Evolutionary conservation across 2,888 invertebrate genomes (phyloP).

Genomic region (Atrina japonica): DNA sequence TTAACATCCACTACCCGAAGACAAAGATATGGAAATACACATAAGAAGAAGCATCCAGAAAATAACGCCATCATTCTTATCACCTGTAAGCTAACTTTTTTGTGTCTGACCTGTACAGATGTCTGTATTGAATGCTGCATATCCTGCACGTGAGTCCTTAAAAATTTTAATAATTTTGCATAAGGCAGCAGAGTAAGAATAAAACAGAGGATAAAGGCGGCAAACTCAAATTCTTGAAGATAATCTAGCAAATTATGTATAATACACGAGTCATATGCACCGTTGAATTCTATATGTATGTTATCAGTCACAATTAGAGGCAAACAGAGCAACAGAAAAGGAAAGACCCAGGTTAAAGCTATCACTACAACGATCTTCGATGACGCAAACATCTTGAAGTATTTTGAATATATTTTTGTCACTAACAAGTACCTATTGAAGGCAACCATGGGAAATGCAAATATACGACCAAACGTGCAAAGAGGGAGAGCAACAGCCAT

Average conservation of each 20-base stretch:
- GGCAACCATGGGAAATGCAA: slow-evolving; percentile 24
- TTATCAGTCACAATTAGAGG: slow-evolving; percentile 2
- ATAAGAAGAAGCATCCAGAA: slow-evolving; percentile 16
- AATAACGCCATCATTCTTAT: slow-evolving; percentile 8
- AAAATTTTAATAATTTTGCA: background rate
- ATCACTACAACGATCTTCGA: slow-evolving; percentile 1
- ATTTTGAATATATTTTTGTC: slow-evolving; percentile 5
- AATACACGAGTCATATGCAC: slow-evolving; percentile 15
- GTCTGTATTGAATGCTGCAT: background rate
- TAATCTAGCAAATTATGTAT: slow-evolving; percentile 15
- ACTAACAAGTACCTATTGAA: slow-evolving; percentile 10
- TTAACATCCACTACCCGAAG: slow-evolving; percentile 6
- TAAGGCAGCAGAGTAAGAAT: slow-evolving; percentile 10
- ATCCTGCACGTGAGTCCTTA: background rate
- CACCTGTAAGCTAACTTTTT: slow-evolving; percentile 15
- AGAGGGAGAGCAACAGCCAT: background rate
- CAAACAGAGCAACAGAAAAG: background rate
- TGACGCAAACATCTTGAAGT: background rate
- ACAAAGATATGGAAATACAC: slow-evolving; percentile 22
- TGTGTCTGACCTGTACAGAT: slow-evolving; percentile 16
- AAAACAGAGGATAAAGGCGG: slow-evolving; percentile 14
- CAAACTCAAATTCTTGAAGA: slow-evolving; percentile 19
- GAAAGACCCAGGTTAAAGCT: background rate
- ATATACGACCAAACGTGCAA: slow-evolving; percentile 20
- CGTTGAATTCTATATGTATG: slow-evolving; percentile 12